These are phyloP conservation scores for Trachemys scripta DNA, from an alignment of 2,113 vertebrate species.

Conservation along the genomic window DNA sequence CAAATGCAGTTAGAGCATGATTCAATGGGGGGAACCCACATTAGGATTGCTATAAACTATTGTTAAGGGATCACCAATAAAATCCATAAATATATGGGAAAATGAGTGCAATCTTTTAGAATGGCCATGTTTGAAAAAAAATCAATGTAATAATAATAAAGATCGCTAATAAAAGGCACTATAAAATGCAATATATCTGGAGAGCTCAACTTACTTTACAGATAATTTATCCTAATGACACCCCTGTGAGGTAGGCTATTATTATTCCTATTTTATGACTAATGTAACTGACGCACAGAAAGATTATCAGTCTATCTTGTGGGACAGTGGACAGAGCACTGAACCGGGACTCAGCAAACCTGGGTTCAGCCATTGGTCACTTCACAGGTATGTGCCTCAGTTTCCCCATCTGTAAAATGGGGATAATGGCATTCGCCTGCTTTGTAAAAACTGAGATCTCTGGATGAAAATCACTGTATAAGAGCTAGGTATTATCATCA, in stretches of 20 bases:
- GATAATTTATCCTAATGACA: neutral
- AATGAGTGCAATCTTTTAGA: conserved; percentile 15
- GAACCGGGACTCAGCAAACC: neutral
- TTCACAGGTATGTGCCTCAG: neutral
- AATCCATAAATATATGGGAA: neutral
- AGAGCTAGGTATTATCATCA: neutral
- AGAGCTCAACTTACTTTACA: neutral
- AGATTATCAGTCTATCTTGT: neutral
- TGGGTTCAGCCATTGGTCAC: neutral
- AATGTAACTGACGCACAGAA: neutral
- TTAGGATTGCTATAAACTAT: neutral
- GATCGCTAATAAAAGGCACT: neutral
- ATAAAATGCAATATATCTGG: neutral
- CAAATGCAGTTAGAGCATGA: neutral
- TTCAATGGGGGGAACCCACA: neutral
- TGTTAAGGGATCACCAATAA: neutral
- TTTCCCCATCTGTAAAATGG: conserved; percentile 26
- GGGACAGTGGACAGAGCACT: neutral
- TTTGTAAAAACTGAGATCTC: neutral
- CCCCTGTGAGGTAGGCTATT: neutral
- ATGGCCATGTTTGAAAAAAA: neutral
- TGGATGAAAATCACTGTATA: no score
- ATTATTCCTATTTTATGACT: neutral
- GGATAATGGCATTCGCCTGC: neutral
- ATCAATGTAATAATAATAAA: neutral